phyloP scores from a whole-genome alignment of 2,888 invertebrate genomes.

The Gerosis bhagava region DNA sequence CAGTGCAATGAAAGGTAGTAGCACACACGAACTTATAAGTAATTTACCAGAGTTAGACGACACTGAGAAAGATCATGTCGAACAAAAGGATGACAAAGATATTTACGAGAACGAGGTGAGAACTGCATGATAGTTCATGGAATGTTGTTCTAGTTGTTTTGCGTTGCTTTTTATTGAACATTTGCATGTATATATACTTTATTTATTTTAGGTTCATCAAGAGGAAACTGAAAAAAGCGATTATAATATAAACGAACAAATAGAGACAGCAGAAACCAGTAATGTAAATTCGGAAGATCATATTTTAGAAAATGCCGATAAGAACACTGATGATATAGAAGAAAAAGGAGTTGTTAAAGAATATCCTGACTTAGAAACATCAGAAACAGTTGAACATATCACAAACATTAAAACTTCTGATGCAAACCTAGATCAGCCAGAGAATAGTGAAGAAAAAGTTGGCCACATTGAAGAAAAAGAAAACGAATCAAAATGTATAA shows the following conservation, averaged over 20 bases:
- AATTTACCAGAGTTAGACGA: slow-evolving; percentile 70
- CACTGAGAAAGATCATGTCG: slow-evolving; percentile 39
- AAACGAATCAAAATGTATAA: too few relatives aligned
- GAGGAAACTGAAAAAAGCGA: slow-evolving; percentile 1
- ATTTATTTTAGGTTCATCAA: slow-evolving; percentile 58
- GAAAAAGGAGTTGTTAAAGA: slow-evolving; percentile 20
- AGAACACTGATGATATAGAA: slow-evolving; percentile 24
- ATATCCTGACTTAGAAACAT: slow-evolving; percentile 1
- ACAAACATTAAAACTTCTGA: slow-evolving; percentile 12
- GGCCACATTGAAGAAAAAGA: too few relatives aligned
- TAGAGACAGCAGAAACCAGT: slow-evolving; percentile 27
- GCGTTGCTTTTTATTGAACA: slow-evolving; percentile 69
- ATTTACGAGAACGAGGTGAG: slow-evolving; percentile 59
- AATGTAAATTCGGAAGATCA: neutral
- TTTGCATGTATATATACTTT: slow-evolving; percentile 68
- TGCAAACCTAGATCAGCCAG: slow-evolving; percentile 44
- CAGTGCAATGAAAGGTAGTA: slow-evolving; percentile 66
- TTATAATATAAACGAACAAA: slow-evolving; percentile 44
- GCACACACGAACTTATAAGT: slow-evolving; percentile 70
- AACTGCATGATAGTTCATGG: slow-evolving; percentile 52
- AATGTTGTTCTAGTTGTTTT: slow-evolving; percentile 59
- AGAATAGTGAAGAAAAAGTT: neutral
- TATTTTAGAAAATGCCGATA: slow-evolving; percentile 8
- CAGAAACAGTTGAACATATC: neutral
- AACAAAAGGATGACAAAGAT: slow-evolving; percentile 37